Evolutionary conservation across 2,888 invertebrate species (phyloP), one percentile per base, ranked within the genome.

Genomic region (Selenia dentaria): DNA sequence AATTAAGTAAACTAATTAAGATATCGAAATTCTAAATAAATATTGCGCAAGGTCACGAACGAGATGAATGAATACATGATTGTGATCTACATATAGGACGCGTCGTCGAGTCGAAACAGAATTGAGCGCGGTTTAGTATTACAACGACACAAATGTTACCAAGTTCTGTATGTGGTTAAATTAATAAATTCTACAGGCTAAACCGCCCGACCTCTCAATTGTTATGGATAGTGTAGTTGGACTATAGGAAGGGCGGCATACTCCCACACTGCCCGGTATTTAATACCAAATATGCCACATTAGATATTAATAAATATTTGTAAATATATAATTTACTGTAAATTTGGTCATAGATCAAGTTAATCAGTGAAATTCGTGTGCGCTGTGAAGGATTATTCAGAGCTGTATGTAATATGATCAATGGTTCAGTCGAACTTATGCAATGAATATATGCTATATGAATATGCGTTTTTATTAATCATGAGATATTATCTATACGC

Each of bases 281-380:
- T 56, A 41, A 56, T 55, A 58, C 55, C 57, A 53, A 40, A 39
- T 51, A 52, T 52, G 54, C 52, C 52, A 57, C 49, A 50, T 55
- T 53, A 49, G 51, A 49, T 41, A 41, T 50, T 51, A 42, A 47
- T 41, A 47, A 43, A 45, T 54, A 53, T 49, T 50, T 58, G 53
- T 54, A 56, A 45, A 55, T 53, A 49, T 51, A 40, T 45, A 46
- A 47, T 51, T 51, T 47, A 51, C 49, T 48, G 50, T 49, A 50
- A 42, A 52, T 53, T 57, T 54, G 51, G 47, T 50, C 52, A 44
- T 55, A 51, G 55, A 55, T 54, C 53, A 53, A 53, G 44, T 29
- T 26, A 39, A 46, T 45, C 53, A 49, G 51, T 55, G 49, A 51
- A 50, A 55, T 51, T 51, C 41, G 48, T 47, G 44, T 39, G 53